Conservation (phyloP, 2,113 vertebrate species). For the Terrapene triunguis region DNA sequence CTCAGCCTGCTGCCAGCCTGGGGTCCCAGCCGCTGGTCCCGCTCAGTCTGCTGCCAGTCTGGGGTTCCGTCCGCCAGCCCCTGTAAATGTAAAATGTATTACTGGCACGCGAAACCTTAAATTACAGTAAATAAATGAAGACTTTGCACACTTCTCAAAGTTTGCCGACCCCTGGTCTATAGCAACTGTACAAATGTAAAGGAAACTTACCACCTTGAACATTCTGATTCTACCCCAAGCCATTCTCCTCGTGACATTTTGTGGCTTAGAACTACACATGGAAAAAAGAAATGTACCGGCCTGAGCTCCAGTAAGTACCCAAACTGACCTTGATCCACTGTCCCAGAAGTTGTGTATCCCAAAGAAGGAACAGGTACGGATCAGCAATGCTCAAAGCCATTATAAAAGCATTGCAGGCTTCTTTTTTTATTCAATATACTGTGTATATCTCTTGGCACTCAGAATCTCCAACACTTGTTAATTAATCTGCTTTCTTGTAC, state of each 20-base stretch:
- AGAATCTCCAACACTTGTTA: slow-evolving; percentile 1
- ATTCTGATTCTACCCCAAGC: not conserved
- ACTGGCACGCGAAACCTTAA: no score
- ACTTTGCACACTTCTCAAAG: no score
- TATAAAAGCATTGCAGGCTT: not conserved
- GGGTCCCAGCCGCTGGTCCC: no score
- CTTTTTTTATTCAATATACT: not conserved
- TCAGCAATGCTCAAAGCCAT: not conserved
- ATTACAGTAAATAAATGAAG: no score
- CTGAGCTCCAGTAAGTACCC: not conserved
- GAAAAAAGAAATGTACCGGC: fast-evolving
- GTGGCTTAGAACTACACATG: not conserved
- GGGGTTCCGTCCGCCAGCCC: no score
- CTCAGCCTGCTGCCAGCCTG: no score
- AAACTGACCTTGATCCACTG: not conserved
- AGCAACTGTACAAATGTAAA: not conserved
- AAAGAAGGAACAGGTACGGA: not conserved
- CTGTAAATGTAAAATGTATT: no score
- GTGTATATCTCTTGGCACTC: slow-evolving; percentile 14
- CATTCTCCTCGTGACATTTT: not conserved
- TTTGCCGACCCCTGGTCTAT: not conserved
- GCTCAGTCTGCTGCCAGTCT: no score
- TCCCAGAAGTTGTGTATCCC: not conserved
- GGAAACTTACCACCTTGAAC: not conserved
- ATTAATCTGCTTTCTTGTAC: slow-evolving; percentile 59